Base-by-base conservation (phyloP, 2,797 vertebrate genomes). In the Molossus alvarezi region DNA sequence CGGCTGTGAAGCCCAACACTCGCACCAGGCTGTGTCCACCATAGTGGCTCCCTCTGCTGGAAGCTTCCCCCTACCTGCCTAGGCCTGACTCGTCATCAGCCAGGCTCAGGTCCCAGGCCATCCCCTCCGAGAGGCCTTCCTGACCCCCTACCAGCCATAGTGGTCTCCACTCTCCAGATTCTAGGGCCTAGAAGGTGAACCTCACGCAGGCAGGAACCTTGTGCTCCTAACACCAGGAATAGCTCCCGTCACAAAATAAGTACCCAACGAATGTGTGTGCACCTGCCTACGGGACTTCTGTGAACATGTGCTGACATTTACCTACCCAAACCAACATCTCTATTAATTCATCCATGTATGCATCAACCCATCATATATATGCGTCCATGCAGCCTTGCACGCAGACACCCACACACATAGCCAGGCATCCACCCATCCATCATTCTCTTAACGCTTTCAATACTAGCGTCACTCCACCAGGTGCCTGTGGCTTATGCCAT, bases 201-300 rank as follows among this genome's bases (percentile, higher is more conserved):
- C 29, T 69, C 5, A 2, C 6, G n/a, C 21, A 6, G 10, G n/a
- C 33, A 41, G 62, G 12, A 73, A 25, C 18, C 5, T 0, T 6
- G 3, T 20, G 48, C 33, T 45, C 29, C 76, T 23, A 23, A 65
- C 17, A 45, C 23, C 87, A 2, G 9, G n/a, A 69, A 37, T 20
- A 20, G 51, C 0, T 0, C 23, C 48, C 55, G 4, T 25, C 55
- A 18, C 8, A 33, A 77, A 86, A 27, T 33, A n/a, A 67, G 12
- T 12, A 4, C 57, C 23, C 55, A 2, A 0, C 5, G 20, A 14
- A 9, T 2, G 7, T 11, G 45, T 33, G 27, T 25, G 48, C 25
- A 4, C 48, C 23, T 15, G 41, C 51, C n/a, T 23, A 1, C 15
- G 20, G 8, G 48, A 62, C 29, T 33, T 73, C 9, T 51, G 20